These are phyloP conservation scores for Parochlus steinenii DNA, from an alignment of 2,888 invertebrate genomes.

Conservation along the genomic window DNA sequence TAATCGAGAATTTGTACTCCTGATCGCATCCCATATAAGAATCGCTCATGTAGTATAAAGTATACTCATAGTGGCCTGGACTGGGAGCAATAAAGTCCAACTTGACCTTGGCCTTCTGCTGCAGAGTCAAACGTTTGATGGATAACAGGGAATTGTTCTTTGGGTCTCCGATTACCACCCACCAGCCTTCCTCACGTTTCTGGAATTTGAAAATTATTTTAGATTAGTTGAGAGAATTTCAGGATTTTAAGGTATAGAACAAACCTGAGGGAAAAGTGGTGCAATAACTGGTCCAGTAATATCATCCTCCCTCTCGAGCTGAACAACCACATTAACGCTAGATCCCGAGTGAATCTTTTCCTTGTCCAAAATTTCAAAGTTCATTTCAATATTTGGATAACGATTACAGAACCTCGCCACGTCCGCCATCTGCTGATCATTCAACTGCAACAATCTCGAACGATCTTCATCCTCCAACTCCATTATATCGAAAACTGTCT, in stretches of 20 bases:
- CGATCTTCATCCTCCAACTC: conserved; percentile 75
- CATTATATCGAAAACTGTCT: conserved; percentile 62
- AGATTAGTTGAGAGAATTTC: too few species aligned
- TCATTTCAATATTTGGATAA: conserved; percentile 95
- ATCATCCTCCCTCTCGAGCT: conserved; percentile 93
- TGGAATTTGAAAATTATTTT: conserved; percentile 28
- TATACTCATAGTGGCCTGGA: conserved; percentile 77
- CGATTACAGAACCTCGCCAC: conserved; percentile 97
- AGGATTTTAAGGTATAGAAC: conserved; percentile 12
- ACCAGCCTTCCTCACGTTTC: conserved; percentile 89
- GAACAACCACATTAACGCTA: conserved; percentile 77
- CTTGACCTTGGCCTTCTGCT: conserved; percentile 72
- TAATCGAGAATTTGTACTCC: conserved; percentile 86
- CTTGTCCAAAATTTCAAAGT: conserved; percentile 74
- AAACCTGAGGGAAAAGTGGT: conserved; percentile 90
- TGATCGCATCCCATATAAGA: conserved; percentile 99
- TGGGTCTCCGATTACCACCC: conserved; percentile 98
- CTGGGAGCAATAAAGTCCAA: conserved; percentile 73
- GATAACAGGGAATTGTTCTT: conserved; percentile 86
- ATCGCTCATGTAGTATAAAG: conserved; percentile 97
- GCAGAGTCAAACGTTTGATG: conserved; percentile 90
- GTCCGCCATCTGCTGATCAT: conserved; percentile 84
- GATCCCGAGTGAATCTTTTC: conserved; percentile 65
- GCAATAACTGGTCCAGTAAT: conserved; percentile 93
- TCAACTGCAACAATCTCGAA: conserved; percentile 58